Evolutionary conservation across 1,140 invertebrate species (phyloP).

Genomic region (Nomia melanderi): DNA sequence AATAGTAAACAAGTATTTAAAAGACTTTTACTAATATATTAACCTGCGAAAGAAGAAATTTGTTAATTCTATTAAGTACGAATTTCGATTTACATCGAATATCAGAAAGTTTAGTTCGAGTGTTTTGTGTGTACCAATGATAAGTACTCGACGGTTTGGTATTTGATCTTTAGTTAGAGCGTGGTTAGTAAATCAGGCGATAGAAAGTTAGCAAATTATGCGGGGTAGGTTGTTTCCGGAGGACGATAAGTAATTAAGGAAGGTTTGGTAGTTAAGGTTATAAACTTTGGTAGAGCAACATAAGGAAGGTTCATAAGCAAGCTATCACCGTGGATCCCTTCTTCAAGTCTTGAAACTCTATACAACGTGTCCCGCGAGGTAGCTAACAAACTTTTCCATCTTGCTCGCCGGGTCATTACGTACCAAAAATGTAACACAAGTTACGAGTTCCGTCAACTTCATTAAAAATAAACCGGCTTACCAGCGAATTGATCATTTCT

Average conservation of each 20-base stretch:
- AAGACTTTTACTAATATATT: no score
- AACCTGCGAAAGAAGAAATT: no score
- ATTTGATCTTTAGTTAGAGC: neutral
- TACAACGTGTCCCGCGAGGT: constrained; percentile 2
- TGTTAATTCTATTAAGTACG: no score
- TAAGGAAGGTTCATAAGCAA: constrained; percentile 4
- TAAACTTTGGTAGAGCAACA: neutral
- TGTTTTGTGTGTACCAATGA: no score
- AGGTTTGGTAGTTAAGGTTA: neutral
- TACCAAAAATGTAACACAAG: neutral
- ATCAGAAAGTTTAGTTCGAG: no score
- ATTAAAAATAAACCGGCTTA: neutral
- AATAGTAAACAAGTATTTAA: no score
- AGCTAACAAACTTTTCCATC: constrained; percentile 6
- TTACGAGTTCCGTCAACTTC: neutral
- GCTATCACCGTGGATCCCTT: constrained; percentile 1
- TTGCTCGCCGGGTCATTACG: neutral
- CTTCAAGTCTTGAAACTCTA: neutral
- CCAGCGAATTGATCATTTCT: no score
- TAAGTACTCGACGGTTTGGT: neutral
- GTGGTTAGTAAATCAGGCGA: neutral
- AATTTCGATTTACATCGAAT: no score
- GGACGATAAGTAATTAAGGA: constrained; percentile 1
- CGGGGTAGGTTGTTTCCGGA: neutral
- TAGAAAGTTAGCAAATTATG: neutral